Evolutionary conservation across 2,888 invertebrate genomes (phyloP), one percentile per base, ranked within the genome.

Genomic region (Watsonalla cultraria): DNA sequence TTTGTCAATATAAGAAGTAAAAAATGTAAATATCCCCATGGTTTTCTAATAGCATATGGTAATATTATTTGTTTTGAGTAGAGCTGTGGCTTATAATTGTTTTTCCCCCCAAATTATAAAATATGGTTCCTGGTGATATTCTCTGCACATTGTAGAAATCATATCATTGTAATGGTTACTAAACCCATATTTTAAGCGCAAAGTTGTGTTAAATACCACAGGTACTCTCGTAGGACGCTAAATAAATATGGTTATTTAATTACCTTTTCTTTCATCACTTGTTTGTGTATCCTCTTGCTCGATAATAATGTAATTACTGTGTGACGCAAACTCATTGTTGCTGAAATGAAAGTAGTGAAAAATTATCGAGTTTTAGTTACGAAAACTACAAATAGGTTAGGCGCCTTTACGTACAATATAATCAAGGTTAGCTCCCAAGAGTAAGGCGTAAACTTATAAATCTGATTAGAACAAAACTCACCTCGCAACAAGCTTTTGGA

Each of bases 401-500:
- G 42, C 9, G 42, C 42, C 42, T 11, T 11, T 42, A 42, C 42
- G 11, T 11, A 5, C 11, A 42, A 24, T 4, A 24, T 24, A 24
- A 11, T 11, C 42, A 42, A 42, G 42, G 42, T 42, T 42, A 42
- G 8, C 11, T 11, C 5, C 9, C 5, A 42, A 5, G 8, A 7
- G 7, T 37, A 2, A 11, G 42, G 11, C 5, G 8, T 11, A 42
- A 11, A 7, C 7, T 5, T 7, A 42, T 42, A 11, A 0, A 42
- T 4, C 5, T 11, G 8, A 11, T 42, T 42, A 5, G 11, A 11
- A 11, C 42, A 42, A 42, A 11, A 11, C 7, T 7, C 9, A 57
- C 51, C 51, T 60, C 58, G 51, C 62, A 55, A 37, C 61, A 57
- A 54, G 57, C 54, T 34, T 61, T 56, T 51, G 58, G 61, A 54